Percentiles rank a stretch among this genome's conserved stretches.
Evolutionary conservation across 2,113 vertebrate genomes (phyloP).

Genomic region (Pelusios castaneus): DNA sequence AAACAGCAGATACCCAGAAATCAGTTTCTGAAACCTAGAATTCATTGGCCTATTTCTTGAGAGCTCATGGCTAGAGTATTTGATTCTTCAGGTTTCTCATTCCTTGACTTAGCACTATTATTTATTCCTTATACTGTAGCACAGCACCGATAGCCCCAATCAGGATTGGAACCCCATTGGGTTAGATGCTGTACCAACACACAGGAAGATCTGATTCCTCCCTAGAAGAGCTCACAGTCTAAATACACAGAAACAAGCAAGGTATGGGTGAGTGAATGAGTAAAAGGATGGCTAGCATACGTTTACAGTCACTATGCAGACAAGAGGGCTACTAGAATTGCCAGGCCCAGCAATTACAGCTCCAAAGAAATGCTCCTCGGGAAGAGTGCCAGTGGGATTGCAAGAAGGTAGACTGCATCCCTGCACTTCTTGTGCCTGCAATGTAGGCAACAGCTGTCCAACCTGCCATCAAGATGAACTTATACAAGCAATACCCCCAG

Average conservation of each 20-base stretch:
- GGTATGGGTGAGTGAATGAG: background rate
- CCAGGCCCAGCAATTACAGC: background rate
- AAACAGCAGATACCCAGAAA: background rate
- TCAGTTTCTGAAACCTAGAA: background rate
- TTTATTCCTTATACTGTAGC: background rate
- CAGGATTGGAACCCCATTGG: background rate
- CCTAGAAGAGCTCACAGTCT: background rate
- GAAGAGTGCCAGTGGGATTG: background rate
- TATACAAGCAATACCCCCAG: background rate
- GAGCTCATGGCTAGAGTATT: background rate
- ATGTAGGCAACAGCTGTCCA: constrained; percentile 26
- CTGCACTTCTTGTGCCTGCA: background rate
- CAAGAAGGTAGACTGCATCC: background rate
- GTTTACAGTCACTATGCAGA: constrained; percentile 17
- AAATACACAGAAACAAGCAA: fast-evolving
- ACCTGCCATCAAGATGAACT: constrained; percentile 11
- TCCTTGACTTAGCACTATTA: background rate
- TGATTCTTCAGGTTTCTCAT: background rate
- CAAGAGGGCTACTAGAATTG: background rate
- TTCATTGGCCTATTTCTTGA: background rate
- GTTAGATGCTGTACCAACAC: fast-evolving
- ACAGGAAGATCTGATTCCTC: background rate
- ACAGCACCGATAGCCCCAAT: background rate
- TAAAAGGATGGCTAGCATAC: background rate
- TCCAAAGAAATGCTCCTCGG: constrained; percentile 19